phyloP scores from a whole-genome alignment of 2,888 invertebrate species.

The Brachypalpus laphriformis region DNA sequence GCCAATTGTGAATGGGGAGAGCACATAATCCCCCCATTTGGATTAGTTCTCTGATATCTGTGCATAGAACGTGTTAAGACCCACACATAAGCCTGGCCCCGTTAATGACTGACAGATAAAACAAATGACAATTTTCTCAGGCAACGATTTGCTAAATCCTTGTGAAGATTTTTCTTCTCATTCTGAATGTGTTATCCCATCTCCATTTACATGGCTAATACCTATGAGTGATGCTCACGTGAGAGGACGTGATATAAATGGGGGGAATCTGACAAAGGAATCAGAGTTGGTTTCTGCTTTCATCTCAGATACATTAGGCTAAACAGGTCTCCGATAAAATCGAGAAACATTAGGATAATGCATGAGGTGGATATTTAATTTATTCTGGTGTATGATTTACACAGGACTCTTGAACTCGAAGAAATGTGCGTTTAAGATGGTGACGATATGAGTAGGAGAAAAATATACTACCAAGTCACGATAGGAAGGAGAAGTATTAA shows the following conservation, averaged over 20 bases:
- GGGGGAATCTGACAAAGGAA: slow-evolving; percentile 24
- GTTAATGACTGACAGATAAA: slow-evolving; percentile 68
- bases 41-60: slow-evolving; percentile 1
- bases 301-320: slow-evolving; percentile 34
- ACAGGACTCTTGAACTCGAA: neutral
- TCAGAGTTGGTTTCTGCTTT: slow-evolving; percentile 41
- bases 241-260: slow-evolving; percentile 38
- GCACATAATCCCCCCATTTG: slow-evolving; percentile 28
- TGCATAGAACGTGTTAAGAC: slow-evolving; percentile 34
- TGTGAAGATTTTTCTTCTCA: slow-evolving; percentile 18
- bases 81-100: slow-evolving; percentile 55
- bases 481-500: neutral
- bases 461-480: no score
- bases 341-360: slow-evolving; percentile 49
- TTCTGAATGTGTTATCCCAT: slow-evolving; percentile 44
- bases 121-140: slow-evolving; percentile 71
- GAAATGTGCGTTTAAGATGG: slow-evolving; percentile 15
- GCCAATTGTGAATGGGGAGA: slow-evolving; percentile 25
- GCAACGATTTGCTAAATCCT: slow-evolving; percentile 65
- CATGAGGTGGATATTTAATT: slow-evolving; percentile 36
- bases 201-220: slow-evolving; percentile 62
- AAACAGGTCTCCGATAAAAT: slow-evolving; percentile 45
- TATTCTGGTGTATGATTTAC: slow-evolving; percentile 25
- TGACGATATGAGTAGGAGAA: neutral
- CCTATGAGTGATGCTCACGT: slow-evolving; percentile 60